Percentiles rank a stretch among this genome's conserved stretches.
Evolutionary conservation across 2,113 vertebrate species (phyloP).

Genomic region (Lagopus leucura): DNA sequence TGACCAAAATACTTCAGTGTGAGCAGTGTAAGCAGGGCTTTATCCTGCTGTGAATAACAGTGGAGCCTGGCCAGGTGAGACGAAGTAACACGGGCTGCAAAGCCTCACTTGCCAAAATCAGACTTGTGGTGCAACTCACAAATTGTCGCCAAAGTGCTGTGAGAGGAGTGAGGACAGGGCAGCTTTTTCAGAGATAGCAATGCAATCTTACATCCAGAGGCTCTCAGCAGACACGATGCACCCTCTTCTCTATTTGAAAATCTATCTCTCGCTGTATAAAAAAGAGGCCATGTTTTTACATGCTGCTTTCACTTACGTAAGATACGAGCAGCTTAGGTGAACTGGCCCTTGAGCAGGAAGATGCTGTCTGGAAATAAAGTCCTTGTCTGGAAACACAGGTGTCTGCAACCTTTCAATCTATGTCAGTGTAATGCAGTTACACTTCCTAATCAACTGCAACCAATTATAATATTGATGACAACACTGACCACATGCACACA

Average conservation of each 20-base stretch:
- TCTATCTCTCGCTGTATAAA: not conserved
- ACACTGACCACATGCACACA: not conserved
- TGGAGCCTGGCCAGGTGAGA: not conserved
- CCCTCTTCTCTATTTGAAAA: not conserved
- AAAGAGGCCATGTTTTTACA: not conserved
- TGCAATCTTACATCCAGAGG: not conserved
- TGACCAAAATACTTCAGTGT: not conserved
- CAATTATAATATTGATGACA: not conserved
- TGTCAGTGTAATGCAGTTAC: not conserved
- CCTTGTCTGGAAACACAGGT: not conserved
- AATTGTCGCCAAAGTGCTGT: conserved; percentile 21
- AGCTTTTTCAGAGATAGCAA: conserved; percentile 13
- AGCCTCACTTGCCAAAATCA: not conserved
- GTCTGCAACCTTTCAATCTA: not conserved
- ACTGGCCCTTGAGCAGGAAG: accelerated
- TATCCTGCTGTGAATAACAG: not conserved
- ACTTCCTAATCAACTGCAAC: not conserved
- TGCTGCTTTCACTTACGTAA: not conserved
- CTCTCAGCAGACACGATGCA: not conserved
- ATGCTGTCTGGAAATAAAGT: not conserved
- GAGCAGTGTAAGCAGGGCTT: not conserved
- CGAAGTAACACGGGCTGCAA: not conserved
- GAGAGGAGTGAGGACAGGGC: conserved; percentile 28
- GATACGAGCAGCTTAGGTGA: not conserved
- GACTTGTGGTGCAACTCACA: not conserved